Evolutionary conservation across 30 jellyfish, hydroid and myxozoan species (phyloP).

Genomic region (Haliclystus octoradiatus): DNA sequence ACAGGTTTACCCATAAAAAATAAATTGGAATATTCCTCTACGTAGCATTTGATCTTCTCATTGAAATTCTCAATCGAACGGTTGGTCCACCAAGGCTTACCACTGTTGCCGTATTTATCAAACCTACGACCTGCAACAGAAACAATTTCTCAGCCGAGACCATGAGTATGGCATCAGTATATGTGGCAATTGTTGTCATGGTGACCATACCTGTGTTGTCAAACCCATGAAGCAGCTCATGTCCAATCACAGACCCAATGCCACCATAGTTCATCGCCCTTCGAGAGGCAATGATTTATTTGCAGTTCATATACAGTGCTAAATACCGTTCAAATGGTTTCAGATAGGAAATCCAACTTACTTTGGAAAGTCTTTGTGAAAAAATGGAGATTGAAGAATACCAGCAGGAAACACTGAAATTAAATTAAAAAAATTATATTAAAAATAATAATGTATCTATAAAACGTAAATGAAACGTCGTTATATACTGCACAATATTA

Average conservation of each 20-base stretch:
- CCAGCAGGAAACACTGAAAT: conserved; percentile 93
- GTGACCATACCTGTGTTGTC: conserved; percentile 53
- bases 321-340: no score
- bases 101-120: conserved; percentile 60
- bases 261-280: conserved; percentile 79
- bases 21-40: conserved; percentile 37
- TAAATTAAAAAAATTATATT: background rate
- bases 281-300: background rate
- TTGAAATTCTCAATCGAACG: conserved; percentile 26
- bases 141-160: no score
- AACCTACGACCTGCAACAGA: conserved; percentile 38
- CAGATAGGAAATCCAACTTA: conserved; percentile 2
- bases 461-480: background rate
- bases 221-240: conserved; percentile 84
- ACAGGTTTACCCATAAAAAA: conserved; percentile 41
- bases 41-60: conserved; percentile 37
- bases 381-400: conserved; percentile 87
- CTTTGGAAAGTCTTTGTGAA: conserved; percentile 63
- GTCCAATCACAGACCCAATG: conserved; percentile 89
- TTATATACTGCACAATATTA: background rate
- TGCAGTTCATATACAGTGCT: no score
- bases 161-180: no score
- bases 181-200: background rate
- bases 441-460: background rate
- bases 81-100: conserved; percentile 59